These are phyloP conservation scores for Siniperca knerii DNA, from an alignment of 2,113 vertebrate species.

Conservation along the genomic window DNA sequence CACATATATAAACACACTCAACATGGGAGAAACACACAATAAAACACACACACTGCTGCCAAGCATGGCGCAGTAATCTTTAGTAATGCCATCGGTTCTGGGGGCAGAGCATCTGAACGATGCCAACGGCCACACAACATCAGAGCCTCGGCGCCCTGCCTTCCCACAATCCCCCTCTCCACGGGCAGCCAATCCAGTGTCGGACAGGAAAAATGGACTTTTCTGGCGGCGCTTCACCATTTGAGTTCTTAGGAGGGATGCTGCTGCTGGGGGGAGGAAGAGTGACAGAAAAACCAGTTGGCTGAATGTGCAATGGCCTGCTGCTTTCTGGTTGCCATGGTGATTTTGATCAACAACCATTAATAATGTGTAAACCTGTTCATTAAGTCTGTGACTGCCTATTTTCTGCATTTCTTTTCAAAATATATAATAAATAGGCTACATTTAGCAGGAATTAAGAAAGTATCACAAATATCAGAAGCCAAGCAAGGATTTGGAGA, in stretches of 20 bases:
- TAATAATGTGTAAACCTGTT: slow-evolving; percentile 50
- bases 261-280: not conserved
- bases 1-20: slow-evolving; percentile 11
- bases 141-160: slow-evolving; percentile 64
- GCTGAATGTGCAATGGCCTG: slow-evolving; percentile 27
- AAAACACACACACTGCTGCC: slow-evolving; percentile 57
- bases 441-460: not conserved
- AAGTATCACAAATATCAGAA: not conserved
- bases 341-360: slow-evolving; percentile 56
- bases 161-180: slow-evolving; percentile 73
- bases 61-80: slow-evolving; percentile 69
- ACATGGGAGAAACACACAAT: slow-evolving; percentile 34
- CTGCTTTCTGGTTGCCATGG: slow-evolving; percentile 53
- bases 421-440: not conserved
- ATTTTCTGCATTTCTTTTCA: slow-evolving; percentile 14
- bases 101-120: slow-evolving; percentile 61
- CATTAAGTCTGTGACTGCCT: slow-evolving; percentile 26
- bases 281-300: slow-evolving; percentile 24
- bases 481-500: not conserved
- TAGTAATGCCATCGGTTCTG: slow-evolving; percentile 72
- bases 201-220: slow-evolving; percentile 58
- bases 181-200: slow-evolving; percentile 49
- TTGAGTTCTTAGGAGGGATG: slow-evolving; percentile 35
- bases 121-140: slow-evolving; percentile 76
- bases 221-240: slow-evolving; percentile 48